Base-by-base conservation (phyloP, 2,113 vertebrate species). In the Thalassarche chlororhynchos region DNA sequence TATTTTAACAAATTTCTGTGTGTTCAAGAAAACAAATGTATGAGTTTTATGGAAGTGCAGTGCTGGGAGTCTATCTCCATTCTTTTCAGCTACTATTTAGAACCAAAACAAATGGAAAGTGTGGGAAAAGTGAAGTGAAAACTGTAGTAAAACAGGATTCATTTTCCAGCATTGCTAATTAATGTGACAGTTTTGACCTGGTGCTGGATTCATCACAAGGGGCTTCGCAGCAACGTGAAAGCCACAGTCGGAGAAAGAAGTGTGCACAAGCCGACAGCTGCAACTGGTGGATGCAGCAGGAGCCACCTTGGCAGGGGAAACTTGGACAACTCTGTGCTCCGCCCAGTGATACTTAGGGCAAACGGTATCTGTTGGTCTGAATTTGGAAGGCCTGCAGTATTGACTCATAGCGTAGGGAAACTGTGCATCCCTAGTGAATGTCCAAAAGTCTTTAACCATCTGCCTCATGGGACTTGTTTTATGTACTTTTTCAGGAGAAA, bases 201-300 rank as follows among this genome's bases (percentile, higher is more conserved):
- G 21, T 58, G 32, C 58, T 88, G 82, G 36, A 11, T 60, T 84
- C 36, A 17, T 82, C 57, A 52, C 26, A 62, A 70, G 36, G 25
- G 10, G 15, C 25, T 93, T 38, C 1, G 1, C 62, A 81, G 61
- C 32, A 32, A 18, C 0, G 0, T 62, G 47, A 46, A 76, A 94
- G 26, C 49, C 64, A 38, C 60, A 57, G 8, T 7, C 0, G 0
- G 34, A 72, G 32, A n/a, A 34, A 40, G 64, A 79, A 79, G 14
- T 5, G 6, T 5, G 8, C 40, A 40, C 44, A 64, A 71, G 40
- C n/a, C 2, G 8, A 49, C 34, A 70, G 32, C 83, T 84, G 36
- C 28, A 78, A 52, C 17, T 25, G 17, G 5, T 17, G 55, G 25
- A 42, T 71, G 29, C 65, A 49, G 36, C 0, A 0, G 15, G 40